Evolutionary conservation across 1,140 invertebrate genomes (phyloP), one percentile per base, ranked within the genome.

Genomic region (Chironomus striatipennis): DNA sequence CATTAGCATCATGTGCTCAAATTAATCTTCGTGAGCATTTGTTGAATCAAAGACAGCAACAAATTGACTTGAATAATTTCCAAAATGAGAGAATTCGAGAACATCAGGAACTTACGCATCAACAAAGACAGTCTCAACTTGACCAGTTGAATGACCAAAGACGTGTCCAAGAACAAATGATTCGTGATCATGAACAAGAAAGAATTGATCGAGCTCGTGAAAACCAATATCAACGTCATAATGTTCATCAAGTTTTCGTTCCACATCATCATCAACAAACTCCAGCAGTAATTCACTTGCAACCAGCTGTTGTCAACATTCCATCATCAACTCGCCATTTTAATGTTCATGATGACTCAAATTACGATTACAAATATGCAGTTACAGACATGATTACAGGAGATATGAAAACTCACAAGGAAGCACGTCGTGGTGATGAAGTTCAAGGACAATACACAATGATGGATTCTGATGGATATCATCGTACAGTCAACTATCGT

Each of bases 391-490:
- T 57, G 9, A 57, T n/a, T n/a, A 87, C 86, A 42, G 85, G 85
- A 8, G 86, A 87, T 78, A 81, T 85, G 75, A 87, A 87, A 77
- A 83, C 82, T 77, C 86, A 87, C 76, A 78, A 84, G 47, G 86
- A 87, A 78, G 80, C 83, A 20, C 79, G 84, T n/a, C 81, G 85
- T 76, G 83, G 87, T 0, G 87, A 88, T 76, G 81, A 84, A 43
- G 86, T 87, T 18, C 83, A 85, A 76, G 86, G 88, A 12, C 83
- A 84, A 75, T 88, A 88, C 79, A 85, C 85, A 0, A 77, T 88
- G n/a, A 82, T 87, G 42, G 87, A 88, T 21, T 82, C 88, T 74
- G 87, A 88, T 77, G 87, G 87, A 64, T 87, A 86, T 76, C 80
- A 86, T 79, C 80, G 86, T n/a, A 57, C 47, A 15, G 47, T 57